Evolutionary conservation across 2,113 vertebrate genomes (phyloP).

Genomic region (Papio anubis): DNA sequence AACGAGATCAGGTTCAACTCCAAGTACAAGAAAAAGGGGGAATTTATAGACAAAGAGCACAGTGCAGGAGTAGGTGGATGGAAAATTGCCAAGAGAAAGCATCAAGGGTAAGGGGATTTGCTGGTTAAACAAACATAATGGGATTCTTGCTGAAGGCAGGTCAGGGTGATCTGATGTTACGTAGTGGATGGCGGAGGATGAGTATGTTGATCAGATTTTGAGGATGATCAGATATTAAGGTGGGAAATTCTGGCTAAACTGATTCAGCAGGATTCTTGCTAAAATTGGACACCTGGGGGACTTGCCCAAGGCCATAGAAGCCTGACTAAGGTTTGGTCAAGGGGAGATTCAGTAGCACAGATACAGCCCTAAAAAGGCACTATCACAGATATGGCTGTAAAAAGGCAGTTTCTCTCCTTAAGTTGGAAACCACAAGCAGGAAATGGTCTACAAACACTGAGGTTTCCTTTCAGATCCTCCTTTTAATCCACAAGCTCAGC

Average conservation of each 20-base stretch:
- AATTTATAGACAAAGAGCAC: not conserved
- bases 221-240: not conserved
- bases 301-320: not conserved
- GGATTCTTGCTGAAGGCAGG: not conserved
- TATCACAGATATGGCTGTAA: not conserved
- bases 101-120: not conserved
- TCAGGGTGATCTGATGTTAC: not conserved
- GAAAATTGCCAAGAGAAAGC: not conserved
- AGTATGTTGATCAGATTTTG: not conserved
- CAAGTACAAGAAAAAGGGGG: not conserved
- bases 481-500: not conserved
- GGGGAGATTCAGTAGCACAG: not conserved
- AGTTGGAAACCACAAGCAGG: not conserved
- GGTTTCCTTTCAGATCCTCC: not conserved
- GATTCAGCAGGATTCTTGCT: not conserved
- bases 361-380: not conserved
- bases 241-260: not conserved
- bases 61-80: too few species aligned
- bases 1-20: not conserved
- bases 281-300: not conserved
- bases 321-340: not conserved
- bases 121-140: not conserved
- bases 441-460: not conserved
- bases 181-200: not conserved
- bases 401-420: not conserved